A percentile compares a stretch with the other conserved stretches of the same genome.
Evolutionary conservation across 1,140 invertebrate species (phyloP).

Genomic region (Paraescarpia echinospica): DNA sequence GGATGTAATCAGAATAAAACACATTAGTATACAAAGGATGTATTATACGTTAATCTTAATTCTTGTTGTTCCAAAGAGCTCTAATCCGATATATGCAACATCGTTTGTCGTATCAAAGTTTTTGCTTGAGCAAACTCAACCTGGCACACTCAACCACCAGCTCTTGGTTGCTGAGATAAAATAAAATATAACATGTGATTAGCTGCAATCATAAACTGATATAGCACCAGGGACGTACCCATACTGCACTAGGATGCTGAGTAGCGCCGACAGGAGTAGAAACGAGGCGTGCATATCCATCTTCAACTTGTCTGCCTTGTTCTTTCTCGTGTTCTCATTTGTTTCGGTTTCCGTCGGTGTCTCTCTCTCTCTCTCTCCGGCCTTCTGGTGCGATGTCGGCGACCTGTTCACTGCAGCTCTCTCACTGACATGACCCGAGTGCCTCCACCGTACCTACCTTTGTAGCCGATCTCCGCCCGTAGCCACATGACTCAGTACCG

Average conservation of each 20-base stretch:
- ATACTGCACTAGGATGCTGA: neutral
- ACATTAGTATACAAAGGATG: neutral
- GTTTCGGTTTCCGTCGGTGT: neutral
- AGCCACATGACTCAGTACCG: neutral
- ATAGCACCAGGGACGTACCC: neutral
- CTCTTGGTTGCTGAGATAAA: neutral
- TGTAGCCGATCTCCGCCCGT: neutral
- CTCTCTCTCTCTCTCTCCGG: conserved; percentile 14
- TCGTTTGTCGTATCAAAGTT: neutral
- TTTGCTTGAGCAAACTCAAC: neutral
- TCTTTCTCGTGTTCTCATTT: conserved; percentile 10
- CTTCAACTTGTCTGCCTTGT: neutral
- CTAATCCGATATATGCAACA: neutral
- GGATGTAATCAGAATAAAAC: neutral
- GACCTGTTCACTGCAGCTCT: neutral
- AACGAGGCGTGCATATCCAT: conserved; percentile 19
- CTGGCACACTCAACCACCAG: neutral
- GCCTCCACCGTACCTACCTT: neutral
- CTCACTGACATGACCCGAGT: neutral
- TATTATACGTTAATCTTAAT: neutral
- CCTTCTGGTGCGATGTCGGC: neutral
- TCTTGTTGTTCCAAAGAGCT: neutral
- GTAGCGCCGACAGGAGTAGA: conserved; percentile 28
- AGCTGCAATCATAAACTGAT: neutral
- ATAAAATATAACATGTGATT: neutral